Base-by-base conservation (phyloP, 2,888 invertebrate species). In the Ecliptopera silaceata region DNA sequence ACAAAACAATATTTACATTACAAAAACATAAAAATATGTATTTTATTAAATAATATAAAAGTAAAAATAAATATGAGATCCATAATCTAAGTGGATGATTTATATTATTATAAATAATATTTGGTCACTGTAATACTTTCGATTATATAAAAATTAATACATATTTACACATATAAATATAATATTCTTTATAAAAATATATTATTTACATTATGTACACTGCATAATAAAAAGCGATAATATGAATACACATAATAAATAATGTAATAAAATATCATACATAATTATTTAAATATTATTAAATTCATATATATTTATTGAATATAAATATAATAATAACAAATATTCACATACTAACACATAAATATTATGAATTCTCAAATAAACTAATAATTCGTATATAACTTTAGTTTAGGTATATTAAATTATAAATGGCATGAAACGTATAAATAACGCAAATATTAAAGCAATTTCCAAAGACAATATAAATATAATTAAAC, bases 401-500 rank as follows among this genome's bases (percentile, higher is more conserved):
- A 36, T 15, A 15, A 34, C 1, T 8, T n/a, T 8, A 34, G 1
- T 42, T 56, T 10, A 20, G 26, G 2, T 36, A 50, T 36, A 22
- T 38, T 38, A 26, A 32, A 18, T 20, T 12, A 56, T 12, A 38
- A 54, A 56, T 47, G 56, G 49, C 56, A 64, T 60, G 48, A 39
- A 43, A 50, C 59, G 48, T 55, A 50, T 58, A 38, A 61, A 56
- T 56, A 63, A 63, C 22, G 29, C 29, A 61, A 67, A 69, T 63
- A 76, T 87, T 88, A 89, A 89, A 90, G 89, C 89, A 80, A 79
- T 74, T 69, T 77, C 89, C 88, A 89, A 89, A 89, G 88, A 69
- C 88, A 41, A 34, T 17, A 82, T 71, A 66, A 6, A 42, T 29
- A 59, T 63, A 64, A n/a, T 50, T 18, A 41, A 13, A 69, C 69